Conservation (phyloP, 1,140 invertebrate genomes). For the Chlorops oryzae region DNA sequence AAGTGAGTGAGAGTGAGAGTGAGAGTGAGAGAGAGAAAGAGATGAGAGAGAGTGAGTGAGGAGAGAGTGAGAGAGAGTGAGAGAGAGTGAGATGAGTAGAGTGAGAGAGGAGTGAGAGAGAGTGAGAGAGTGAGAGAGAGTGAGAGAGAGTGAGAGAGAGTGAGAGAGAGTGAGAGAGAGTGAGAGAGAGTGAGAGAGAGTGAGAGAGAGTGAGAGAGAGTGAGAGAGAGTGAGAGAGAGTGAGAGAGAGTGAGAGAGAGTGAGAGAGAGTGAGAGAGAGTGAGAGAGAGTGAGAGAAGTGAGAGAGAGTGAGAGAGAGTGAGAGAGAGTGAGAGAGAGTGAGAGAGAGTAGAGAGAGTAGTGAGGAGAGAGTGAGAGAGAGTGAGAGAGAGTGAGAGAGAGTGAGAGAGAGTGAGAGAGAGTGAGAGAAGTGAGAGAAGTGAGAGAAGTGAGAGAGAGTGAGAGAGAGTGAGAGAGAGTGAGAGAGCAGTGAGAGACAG, state of each 20-base stretch:
- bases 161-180: not conserved
- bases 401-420: not conserved
- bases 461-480: not conserved
- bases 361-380: not conserved
- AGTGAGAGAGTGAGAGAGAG: not conserved
- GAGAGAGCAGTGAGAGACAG: not conserved
- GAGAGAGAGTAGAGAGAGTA: not conserved
- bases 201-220: not conserved
- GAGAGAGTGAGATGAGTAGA: not conserved
- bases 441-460: no score
- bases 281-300: no score
- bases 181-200: not conserved
- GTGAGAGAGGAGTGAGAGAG: not conserved
- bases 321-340: not conserved
- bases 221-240: not conserved
- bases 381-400: not conserved
- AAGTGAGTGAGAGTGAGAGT: no score
- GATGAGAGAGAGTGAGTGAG: not conserved
- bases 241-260: not conserved
- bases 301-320: not conserved
- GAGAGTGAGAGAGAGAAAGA: no score
- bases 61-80: not conserved
- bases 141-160: not conserved
- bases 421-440: no score
- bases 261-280: not conserved